phyloP scores from a whole-genome alignment of 92 coral and sea anemone species.

The Chrysogorgia sp. region DNA sequence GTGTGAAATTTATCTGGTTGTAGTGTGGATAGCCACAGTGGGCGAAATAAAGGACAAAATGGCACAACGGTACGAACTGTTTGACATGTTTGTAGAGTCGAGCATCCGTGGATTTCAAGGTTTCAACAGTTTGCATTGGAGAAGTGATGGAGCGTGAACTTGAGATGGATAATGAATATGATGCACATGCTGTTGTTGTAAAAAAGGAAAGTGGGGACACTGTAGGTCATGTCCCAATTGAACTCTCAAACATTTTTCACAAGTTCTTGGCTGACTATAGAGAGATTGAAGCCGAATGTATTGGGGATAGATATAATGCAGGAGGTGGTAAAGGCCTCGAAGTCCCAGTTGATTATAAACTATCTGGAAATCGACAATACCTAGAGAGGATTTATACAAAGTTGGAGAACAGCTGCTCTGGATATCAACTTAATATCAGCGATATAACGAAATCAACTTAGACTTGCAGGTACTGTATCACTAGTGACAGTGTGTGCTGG shows the following conservation, averaged over 20 bases:
- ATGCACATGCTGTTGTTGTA: constrained; percentile 46
- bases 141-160: constrained; percentile 50
- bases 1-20: too few relatives aligned
- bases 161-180: constrained; percentile 53
- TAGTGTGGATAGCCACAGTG: too few relatives aligned
- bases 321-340: constrained; percentile 69
- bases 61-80: constrained; percentile 42
- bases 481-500: too few relatives aligned
- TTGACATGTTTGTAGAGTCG: constrained; percentile 29
- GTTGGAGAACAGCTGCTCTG: constrained; percentile 35
- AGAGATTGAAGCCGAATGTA: constrained; percentile 68
- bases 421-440: too few relatives aligned
- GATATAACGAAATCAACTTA: too few relatives aligned
- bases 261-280: constrained; percentile 55
- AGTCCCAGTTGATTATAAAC: constrained; percentile 71
- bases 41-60: constrained; percentile 2
- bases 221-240: constrained; percentile 55
- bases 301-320: constrained; percentile 61
- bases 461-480: too few relatives aligned
- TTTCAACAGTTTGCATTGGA: constrained; percentile 34
- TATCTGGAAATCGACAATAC: constrained; percentile 50
- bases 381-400: constrained; percentile 45
- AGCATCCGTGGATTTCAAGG: constrained; percentile 42
- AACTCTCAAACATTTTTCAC: constrained; percentile 57
- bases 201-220: constrained; percentile 51